Percentiles rank a stretch among this genome's conserved stretches.
Evolutionary conservation across 1,140 invertebrate species (phyloP).

Genomic region (Philopotamus ludificatus): DNA sequence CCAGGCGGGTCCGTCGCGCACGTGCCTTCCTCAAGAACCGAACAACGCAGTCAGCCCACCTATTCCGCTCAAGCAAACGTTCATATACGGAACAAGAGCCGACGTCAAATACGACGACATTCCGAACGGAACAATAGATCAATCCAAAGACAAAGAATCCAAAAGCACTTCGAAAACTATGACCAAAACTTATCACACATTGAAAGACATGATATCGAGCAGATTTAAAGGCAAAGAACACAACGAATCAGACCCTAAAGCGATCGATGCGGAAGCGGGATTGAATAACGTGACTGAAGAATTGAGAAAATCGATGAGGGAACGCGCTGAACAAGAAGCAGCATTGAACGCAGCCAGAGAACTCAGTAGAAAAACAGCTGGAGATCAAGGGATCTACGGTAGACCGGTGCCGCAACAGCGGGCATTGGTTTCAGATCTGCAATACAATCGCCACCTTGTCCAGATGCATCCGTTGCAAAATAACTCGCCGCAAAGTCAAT

Average conservation of each 20-base stretch:
- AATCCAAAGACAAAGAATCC: constrained; percentile 54
- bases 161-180: constrained; percentile 66
- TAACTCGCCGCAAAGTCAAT: constrained; percentile 45
- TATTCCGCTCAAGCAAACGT: constrained; percentile 44
- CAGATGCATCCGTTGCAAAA: constrained; percentile 61
- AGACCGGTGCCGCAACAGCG: constrained; percentile 56
- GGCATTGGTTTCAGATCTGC: constrained; percentile 45
- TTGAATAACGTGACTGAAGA: constrained; percentile 66
- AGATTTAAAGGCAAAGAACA: constrained; percentile 71
- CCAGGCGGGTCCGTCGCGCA: constrained; percentile 31
- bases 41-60: constrained; percentile 29
- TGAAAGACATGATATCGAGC: constrained; percentile 83
- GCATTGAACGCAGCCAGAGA: constrained; percentile 45
- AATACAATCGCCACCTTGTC: constrained; percentile 43
- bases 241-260: constrained; percentile 52
- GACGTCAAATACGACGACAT: constrained; percentile 43
- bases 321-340: constrained; percentile 49
- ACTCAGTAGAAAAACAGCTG: constrained; percentile 45
- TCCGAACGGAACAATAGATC: constrained; percentile 52
- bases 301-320: constrained; percentile 55
- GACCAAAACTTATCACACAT: constrained; percentile 76
- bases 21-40: constrained; percentile 17
- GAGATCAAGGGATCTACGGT: constrained; percentile 59
- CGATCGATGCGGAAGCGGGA: constrained; percentile 57
- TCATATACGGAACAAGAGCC: constrained; percentile 45